These are phyloP conservation scores for Microcebus murinus DNA, from an alignment of 2,113 vertebrate genomes.

Conservation along the genomic window DNA sequence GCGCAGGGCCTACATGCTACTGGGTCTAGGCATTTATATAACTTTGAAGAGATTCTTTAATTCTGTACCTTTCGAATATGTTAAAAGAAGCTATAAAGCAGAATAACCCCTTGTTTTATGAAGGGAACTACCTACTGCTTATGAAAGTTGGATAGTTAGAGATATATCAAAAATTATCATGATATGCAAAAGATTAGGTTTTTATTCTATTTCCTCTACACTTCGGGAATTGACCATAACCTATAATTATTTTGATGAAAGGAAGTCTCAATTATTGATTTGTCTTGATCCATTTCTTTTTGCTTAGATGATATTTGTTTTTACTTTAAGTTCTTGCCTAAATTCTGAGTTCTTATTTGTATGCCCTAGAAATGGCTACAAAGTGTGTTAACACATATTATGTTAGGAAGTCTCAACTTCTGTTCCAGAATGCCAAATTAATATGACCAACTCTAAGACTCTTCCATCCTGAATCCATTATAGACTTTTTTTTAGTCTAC, in stretches of 20 bases:
- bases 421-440: neutral
- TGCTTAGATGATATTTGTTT: neutral
- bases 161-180: neutral
- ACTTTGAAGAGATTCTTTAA: neutral
- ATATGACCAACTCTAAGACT: neutral
- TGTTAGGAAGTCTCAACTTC: neutral
- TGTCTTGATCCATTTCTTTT: neutral
- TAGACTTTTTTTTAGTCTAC: neutral
- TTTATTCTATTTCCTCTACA: neutral
- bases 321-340: neutral
- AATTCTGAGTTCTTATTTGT: neutral
- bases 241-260: neutral
- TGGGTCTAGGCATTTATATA: neutral
- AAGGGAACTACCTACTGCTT: neutral
- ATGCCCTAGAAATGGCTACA: neutral
- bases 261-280: neutral
- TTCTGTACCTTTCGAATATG: neutral
- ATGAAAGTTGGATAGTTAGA: neutral
- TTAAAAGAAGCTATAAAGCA: neutral
- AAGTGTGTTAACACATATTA: fast-evolving
- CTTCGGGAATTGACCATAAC: neutral
- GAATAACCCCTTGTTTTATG: neutral
- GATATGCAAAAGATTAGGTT: neutral
- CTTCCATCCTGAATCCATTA: neutral
- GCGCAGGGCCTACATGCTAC: neutral